Percentiles rank a stretch among this genome's conserved stretches.
Conservation (phyloP, 2,888 invertebrate genomes). For the Noctua fimbriata region DNA sequence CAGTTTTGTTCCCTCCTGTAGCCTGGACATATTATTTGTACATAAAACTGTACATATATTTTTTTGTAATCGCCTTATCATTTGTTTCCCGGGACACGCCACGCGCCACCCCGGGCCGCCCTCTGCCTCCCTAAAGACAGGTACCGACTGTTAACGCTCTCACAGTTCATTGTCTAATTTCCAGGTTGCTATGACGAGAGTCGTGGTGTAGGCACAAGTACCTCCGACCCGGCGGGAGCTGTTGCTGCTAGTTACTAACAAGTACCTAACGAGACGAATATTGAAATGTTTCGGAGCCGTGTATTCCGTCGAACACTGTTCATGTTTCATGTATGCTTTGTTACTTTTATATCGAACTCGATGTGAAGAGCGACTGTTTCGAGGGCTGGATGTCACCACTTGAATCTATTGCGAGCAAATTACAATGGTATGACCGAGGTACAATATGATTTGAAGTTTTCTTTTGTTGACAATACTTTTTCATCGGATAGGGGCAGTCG, state of each 20-base stretch:
- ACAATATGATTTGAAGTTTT: conserved; percentile 23
- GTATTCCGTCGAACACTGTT: conserved; percentile 29
- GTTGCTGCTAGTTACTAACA: conserved; percentile 47
- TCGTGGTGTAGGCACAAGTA: conserved; percentile 64
- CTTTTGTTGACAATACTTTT: conserved; percentile 30
- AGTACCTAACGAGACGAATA: conserved; percentile 49
- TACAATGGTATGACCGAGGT: conserved; percentile 27
- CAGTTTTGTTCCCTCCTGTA: conserved; percentile 14
- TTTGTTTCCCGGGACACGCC: conserved; percentile 59
- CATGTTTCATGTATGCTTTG: conserved; percentile 42
- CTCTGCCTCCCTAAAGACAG: conserved; percentile 48
- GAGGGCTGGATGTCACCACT: conserved; percentile 39
- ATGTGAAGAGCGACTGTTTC: conserved; percentile 36
- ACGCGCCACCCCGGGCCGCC: conserved; percentile 50
- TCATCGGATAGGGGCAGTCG: conserved; percentile 7
- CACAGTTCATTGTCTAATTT: conserved; percentile 75
- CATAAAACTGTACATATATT: conserved; percentile 55
- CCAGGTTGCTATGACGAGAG: conserved; percentile 79
- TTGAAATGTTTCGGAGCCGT: conserved; percentile 37
- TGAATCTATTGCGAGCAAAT: conserved; percentile 34
- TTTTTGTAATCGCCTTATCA: conserved; percentile 64
- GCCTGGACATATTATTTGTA: conserved; percentile 39
- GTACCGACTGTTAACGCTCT: conserved; percentile 69
- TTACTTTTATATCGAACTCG: conserved; percentile 39
- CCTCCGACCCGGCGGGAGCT: conserved; percentile 50